Base-by-base conservation (phyloP, 1,140 invertebrate species). In the Vanessa atalanta region DNA sequence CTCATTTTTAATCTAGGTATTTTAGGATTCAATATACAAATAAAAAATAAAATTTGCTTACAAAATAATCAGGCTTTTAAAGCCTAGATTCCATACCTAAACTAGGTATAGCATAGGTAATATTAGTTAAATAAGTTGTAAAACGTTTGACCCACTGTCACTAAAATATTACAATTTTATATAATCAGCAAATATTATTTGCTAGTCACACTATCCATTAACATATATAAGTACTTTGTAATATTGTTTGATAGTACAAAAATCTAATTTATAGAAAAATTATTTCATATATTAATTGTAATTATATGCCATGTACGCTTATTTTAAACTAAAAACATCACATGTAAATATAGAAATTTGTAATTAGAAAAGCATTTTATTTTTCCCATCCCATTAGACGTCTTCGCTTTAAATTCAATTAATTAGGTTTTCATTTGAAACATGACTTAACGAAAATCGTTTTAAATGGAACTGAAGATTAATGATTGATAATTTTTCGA, bases 221-320 rank as follows among this genome's bases (percentile, higher is more conserved):
- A 89, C 85, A 83, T 88, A 73, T 88, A 84, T 90, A 86, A 90
- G 87, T 92, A 90, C 86, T 91, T 89, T 86, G 86, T 89, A 86
- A 92, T 89, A 87, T 90, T 91, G 88, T 89, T 90, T 90, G 89
- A 93, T 93, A 93, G 91, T 93, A 93, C 91, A 93, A 93, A 92
- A 88, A 90, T 88, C 83, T 92, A 92, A 92, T 92, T 91, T 93
- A 90, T 93, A 93, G 86, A 81, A 86, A 83, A 88, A 88, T 88
- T 88, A 84, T 90, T 86, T 89, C 85, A 88, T 89, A 89, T 91
- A 88, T 89, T 88, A 89, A 89, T 88, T 90, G 84, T 91, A 91
- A 90, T 91, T 90, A 88, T 93, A 93, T 88, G 91, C 89, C 89
- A 91, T 93, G 88, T 93, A 93, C 91, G 91, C 91, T 93, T 93